phyloP scores from a whole-genome alignment of 2,888 invertebrate species.

The Leucozona laternaria region DNA sequence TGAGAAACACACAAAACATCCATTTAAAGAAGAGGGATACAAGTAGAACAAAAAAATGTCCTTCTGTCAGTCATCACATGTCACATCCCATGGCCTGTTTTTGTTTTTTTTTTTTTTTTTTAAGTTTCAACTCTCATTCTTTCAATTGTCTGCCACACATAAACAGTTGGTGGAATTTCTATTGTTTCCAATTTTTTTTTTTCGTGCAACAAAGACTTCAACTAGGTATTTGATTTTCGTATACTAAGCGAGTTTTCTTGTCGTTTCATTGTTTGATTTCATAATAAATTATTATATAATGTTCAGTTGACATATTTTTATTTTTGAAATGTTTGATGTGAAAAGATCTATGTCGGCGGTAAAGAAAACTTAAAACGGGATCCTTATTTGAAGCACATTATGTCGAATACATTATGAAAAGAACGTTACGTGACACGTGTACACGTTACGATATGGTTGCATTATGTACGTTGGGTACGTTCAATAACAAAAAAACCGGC shows the following conservation, averaged over 20 bases:
- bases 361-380: too few relatives aligned
- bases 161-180: background rate
- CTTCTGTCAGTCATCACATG: constrained; percentile 27
- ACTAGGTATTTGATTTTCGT: background rate
- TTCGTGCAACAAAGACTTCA: background rate
- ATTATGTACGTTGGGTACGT: too few relatives aligned
- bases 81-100: constrained; percentile 18
- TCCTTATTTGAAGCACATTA: too few relatives aligned
- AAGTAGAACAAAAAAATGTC: constrained; percentile 21
- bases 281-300: background rate
- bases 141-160: background rate
- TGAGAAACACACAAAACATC: background rate
- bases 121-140: background rate
- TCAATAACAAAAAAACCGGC: too few relatives aligned
- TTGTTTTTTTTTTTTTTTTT: constrained; percentile 18
- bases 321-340: too few relatives aligned
- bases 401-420: too few relatives aligned
- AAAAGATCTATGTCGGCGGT: too few relatives aligned
- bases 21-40: background rate
- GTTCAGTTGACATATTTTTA: background rate
- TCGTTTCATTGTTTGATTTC: constrained; percentile 42
- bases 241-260: constrained; percentile 7
- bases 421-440: too few relatives aligned
- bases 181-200: background rate
- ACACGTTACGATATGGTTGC: too few relatives aligned